phyloP scores from a whole-genome alignment of 2,797 vertebrate genomes.

The Triplophysa yarkandensis region DNA sequence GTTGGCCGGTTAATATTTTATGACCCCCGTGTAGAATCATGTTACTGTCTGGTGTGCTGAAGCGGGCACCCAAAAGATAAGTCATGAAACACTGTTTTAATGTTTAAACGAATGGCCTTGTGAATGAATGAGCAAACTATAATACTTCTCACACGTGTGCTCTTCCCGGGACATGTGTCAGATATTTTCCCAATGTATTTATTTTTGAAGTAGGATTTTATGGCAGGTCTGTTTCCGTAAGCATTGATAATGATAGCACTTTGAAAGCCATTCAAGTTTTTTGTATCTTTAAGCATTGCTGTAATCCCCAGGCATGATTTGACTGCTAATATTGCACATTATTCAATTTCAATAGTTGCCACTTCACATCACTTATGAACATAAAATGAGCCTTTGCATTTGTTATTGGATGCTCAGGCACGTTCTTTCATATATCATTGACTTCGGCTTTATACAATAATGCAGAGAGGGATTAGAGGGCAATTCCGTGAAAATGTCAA shows the following conservation, averaged over 20 bases:
- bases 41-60: constrained; percentile 65
- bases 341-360: constrained; percentile 14
- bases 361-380: constrained; percentile 4
- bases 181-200: no score
- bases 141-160: not conserved
- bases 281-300: not conserved
- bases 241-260: not conserved
- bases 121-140: constrained; percentile 6
- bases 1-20: constrained; percentile 71
- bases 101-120: constrained; percentile 61
- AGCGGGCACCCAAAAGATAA: constrained; percentile 39
- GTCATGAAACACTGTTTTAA: constrained; percentile 61
- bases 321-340: constrained; percentile 28
- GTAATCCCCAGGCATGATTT: constrained; percentile 16
- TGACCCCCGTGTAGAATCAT: constrained; percentile 66
- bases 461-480: not conserved
- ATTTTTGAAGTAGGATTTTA: no score
- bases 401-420: not conserved
- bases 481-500: no score
- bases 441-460: not conserved
- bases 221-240: not conserved
- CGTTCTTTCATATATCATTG: not conserved
- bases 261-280: not conserved
- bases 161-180: not conserved
- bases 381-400: not conserved